phyloP scores from a whole-genome alignment of 2,888 invertebrate species.

The Auanema sp. region DNA sequence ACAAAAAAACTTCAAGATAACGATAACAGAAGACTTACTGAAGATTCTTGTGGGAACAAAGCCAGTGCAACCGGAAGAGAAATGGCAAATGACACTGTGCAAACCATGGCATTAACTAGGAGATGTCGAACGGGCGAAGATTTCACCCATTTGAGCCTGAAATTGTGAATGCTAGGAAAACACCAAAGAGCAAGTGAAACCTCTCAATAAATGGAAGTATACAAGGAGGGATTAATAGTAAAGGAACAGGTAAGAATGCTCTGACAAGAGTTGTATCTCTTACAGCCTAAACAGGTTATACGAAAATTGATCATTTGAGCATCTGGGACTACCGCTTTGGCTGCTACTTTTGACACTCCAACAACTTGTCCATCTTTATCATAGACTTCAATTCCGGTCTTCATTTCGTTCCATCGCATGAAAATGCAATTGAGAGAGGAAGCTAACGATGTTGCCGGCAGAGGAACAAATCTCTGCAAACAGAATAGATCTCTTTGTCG shows the following conservation, averaged over 20 bases:
- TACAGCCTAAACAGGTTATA: conserved; percentile 15
- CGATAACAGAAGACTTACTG: conserved; percentile 25
- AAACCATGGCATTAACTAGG: conserved; percentile 66
- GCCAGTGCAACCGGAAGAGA: conserved; percentile 68
- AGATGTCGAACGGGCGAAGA: conserved; percentile 65
- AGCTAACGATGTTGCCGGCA: conserved; percentile 55
- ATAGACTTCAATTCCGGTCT: conserved; percentile 66
- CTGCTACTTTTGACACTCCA: conserved; percentile 68
- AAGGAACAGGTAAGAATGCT: conserved; percentile 58
- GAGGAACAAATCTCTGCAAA: conserved; percentile 53
- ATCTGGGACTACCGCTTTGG: conserved; percentile 64
- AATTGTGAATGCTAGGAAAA: neutral
- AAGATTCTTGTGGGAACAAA: conserved; percentile 67
- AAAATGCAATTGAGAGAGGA: conserved; percentile 66
- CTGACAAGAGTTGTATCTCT: conserved; percentile 57
- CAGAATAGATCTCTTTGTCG: no score
- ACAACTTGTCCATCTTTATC: conserved; percentile 65
- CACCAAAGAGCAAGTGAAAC: conserved; percentile 21
- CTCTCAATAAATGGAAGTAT: conserved; percentile 59
- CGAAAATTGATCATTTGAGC: neutral
- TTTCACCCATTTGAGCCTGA: conserved; percentile 63
- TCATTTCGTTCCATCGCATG: conserved; percentile 66
- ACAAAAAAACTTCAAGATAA: neutral
- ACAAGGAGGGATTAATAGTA: conserved; percentile 55
- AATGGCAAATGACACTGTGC: conserved; percentile 66